A percentile compares a stretch with the other conserved stretches of the same genome.
phyloP scores from a whole-genome alignment of 2,888 invertebrate species.

The Sinhomidia bicolor region DNA sequence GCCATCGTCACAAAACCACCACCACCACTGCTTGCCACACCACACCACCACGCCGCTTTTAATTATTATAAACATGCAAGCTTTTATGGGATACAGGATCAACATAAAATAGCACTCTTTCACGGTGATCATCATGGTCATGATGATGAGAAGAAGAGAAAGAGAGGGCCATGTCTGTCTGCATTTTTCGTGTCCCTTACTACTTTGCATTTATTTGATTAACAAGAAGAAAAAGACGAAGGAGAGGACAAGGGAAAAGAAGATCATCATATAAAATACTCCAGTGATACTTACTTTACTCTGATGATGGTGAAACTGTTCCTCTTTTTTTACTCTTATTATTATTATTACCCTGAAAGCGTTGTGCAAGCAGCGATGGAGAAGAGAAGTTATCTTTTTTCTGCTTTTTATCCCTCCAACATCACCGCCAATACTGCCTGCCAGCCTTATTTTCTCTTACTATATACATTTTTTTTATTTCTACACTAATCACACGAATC shows the following conservation, averaged over 20 bases:
- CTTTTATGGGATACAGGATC: conserved; percentile 71
- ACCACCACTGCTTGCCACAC: conserved; percentile 41
- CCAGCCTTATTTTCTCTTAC: conserved; percentile 35
- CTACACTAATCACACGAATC: conserved; percentile 62
- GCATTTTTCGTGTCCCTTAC: conserved; percentile 5
- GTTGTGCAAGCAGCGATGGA: background rate
- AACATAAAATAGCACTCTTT: conserved; percentile 72
- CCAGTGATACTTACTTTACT: conserved; percentile 1
- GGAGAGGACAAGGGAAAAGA: conserved; percentile 29
- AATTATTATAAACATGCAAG: conserved; percentile 74
- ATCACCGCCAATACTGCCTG: background rate
- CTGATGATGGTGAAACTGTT: background rate
- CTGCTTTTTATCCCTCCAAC: conserved; percentile 54
- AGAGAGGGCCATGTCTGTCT: conserved; percentile 4
- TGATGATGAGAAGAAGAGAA: background rate
- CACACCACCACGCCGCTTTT: conserved; percentile 67
- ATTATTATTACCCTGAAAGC: conserved; percentile 1
- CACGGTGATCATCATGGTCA: conserved; percentile 38
- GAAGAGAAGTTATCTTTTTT: conserved; percentile 50
- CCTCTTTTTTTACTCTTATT: background rate
- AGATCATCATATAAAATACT: conserved; percentile 34
- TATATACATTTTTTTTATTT: conserved; percentile 32
- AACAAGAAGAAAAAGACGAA: conserved; percentile 34
- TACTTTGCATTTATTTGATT: conserved; percentile 71
- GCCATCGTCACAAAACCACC: conserved; percentile 18